Conservation (phyloP, 2,797 vertebrate genomes). For the Leucoraja ocellata region DNA sequence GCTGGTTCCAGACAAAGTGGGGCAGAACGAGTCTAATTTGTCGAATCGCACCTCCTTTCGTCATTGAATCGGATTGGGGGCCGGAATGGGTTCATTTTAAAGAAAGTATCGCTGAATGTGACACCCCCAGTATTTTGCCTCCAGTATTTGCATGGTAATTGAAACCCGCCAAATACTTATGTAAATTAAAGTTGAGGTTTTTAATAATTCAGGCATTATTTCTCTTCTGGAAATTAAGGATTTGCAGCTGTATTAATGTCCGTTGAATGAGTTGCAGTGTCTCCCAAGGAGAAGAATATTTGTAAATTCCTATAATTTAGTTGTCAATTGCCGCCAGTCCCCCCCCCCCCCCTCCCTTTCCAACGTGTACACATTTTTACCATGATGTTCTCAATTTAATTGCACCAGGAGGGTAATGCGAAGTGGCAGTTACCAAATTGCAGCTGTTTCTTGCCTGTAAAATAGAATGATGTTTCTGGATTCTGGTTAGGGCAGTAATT, state of each 20-base stretch:
- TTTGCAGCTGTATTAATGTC: constrained; percentile 30
- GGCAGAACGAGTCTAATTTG: background rate
- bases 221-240: background rate
- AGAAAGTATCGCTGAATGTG: background rate
- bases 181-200: constrained; percentile 24
- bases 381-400: background rate
- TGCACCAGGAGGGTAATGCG: background rate
- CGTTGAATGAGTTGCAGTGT: background rate
- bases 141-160: background rate
- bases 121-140: background rate
- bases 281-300: constrained; percentile 46
- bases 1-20: background rate
- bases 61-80: background rate
- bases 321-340: background rate
- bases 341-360: background rate
- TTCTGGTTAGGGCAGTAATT: constrained; percentile 40
- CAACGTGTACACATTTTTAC: background rate
- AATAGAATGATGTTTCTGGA: constrained; percentile 45
- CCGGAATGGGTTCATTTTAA: background rate
- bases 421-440: background rate
- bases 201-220: constrained; percentile 20
- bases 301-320: background rate
- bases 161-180: constrained; percentile 21
- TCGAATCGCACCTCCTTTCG: background rate
- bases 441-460: constrained; percentile 2